Base-by-base conservation (phyloP, 2,113 vertebrate species). In the Calyptomena viridis region DNA sequence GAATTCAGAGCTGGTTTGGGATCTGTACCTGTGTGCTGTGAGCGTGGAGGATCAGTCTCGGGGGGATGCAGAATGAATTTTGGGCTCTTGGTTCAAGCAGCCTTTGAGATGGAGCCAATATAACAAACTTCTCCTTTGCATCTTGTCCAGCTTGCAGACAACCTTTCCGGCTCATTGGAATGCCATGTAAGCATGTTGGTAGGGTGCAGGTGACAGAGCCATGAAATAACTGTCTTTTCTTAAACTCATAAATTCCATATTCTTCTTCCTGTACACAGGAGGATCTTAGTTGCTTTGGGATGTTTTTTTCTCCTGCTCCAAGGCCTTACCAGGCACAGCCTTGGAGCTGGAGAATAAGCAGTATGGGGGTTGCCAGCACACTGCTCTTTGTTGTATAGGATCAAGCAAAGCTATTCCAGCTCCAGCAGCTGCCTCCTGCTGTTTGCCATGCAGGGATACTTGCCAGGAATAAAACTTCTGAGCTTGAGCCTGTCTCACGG, bases 371-470 rank as follows among this genome's bases (percentile, higher is more conserved):
- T 89, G 68, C 83, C 64, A 93, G 22, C 67, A 81, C 55, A 33
- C 9, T 69, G 55, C 42, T 66, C 50, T 46, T 86, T 68, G 64
- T 91, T 90, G 23, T 17, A 39, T 16, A 50, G 58, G 31, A 85
- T 79, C 62, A 53, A 77, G 35, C 7, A 83, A 42, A 93, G 69
- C 44, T 53, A 23, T 87, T 40, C 73, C 49, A 84, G 47, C 56
- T 63, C 80, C 5, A 13, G 53, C 33, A 72, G 69, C 53, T 66
- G 44, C 28, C 66, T 93, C 28, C 84, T 95, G 69, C 74, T 91
- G n/a, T 73, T 91, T 69, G 62, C 58, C 44, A 20, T 74, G 76
- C 28, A 14, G 74, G 37, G 53, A 50, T 89, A 66, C 15, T 84
- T 93, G 73, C 69, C 87, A 94, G 66, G 37, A 79, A n/a, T 4